Percentiles rank a stretch among this genome's conserved stretches.
These are phyloP conservation scores for Nesoenas mayeri DNA, from an alignment of 2,113 vertebrate genomes.

Conservation along the genomic window DNA sequence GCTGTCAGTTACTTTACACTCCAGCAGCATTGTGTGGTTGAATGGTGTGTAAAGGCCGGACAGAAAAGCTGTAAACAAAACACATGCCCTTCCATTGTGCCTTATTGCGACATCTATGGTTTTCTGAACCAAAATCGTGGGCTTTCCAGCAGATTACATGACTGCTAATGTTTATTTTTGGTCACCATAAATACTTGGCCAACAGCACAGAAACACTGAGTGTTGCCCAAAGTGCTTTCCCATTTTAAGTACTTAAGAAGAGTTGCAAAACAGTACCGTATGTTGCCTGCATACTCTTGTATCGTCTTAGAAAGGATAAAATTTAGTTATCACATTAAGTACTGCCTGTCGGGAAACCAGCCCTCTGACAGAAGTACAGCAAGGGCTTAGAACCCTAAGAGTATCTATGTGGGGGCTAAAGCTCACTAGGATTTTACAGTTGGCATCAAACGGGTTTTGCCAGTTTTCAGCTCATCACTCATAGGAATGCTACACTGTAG, in stretches of 20 bases:
- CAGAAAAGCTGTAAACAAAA: not conserved
- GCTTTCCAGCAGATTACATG: not conserved
- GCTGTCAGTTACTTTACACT: not conserved
- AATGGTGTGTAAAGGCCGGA: not conserved
- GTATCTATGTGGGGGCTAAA: not conserved
- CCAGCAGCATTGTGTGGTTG: not conserved
- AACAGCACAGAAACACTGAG: not conserved
- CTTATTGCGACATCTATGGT: not conserved
- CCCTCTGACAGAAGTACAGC: not conserved
- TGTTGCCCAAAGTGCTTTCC: not conserved
- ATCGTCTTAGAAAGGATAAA: not conserved
- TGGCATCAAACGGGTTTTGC: not conserved
- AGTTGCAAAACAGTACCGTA: not conserved
- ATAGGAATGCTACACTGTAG: not conserved
- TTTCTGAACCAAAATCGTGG: not conserved
- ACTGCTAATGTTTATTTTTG: not conserved
- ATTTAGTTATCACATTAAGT: not conserved
- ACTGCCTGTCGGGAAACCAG: not conserved
- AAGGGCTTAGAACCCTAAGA: not conserved
- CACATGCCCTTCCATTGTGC: not conserved
- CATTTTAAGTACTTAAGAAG: not conserved
- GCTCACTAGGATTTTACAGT: not conserved
- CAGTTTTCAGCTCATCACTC: not conserved
- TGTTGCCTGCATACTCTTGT: not conserved
- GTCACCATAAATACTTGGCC: not conserved